Percentiles rank a stretch among this genome's conserved stretches.
Conservation (phyloP, 2,888 invertebrate genomes). For the Orthosia cruda region DNA sequence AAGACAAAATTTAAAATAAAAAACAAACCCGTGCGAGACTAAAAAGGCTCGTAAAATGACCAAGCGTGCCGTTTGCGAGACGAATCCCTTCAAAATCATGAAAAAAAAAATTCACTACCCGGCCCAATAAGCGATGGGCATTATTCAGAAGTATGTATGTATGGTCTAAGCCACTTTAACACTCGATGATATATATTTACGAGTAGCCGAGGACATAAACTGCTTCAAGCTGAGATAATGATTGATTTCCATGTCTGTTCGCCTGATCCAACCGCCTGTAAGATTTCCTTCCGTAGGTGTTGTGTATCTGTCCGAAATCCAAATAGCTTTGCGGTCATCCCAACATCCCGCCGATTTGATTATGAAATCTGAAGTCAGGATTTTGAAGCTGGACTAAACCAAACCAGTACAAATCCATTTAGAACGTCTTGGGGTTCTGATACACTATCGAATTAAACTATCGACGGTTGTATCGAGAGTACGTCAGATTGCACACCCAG, state of each 20-base stretch:
- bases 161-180: too few species aligned
- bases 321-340: slow-evolving; percentile 1
- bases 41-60: too few species aligned
- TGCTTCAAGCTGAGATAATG: not conserved
- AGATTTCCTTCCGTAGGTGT: not conserved
- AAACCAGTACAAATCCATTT: slow-evolving; percentile 4
- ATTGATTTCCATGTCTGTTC: not conserved
- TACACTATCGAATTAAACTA: not conserved
- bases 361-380: slow-evolving; percentile 1
- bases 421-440: not conserved
- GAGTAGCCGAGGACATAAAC: not conserved
- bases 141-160: too few species aligned
- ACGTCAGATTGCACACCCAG: not conserved
- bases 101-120: too few species aligned
- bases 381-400: slow-evolving; percentile 2
- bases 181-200: too few species aligned
- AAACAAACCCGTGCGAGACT: too few species aligned
- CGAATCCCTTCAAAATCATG: too few species aligned
- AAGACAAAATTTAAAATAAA: too few species aligned
- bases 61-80: too few species aligned
- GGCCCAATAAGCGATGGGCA: too few species aligned
- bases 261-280: slow-evolving; percentile 21
- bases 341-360: not conserved
- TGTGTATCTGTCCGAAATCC: not conserved
- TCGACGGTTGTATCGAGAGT: not conserved